Evolutionary conservation across 2,888 invertebrate genomes (phyloP), one percentile per base, ranked within the genome.

Genomic region (Chromoteleia sp.): DNA sequence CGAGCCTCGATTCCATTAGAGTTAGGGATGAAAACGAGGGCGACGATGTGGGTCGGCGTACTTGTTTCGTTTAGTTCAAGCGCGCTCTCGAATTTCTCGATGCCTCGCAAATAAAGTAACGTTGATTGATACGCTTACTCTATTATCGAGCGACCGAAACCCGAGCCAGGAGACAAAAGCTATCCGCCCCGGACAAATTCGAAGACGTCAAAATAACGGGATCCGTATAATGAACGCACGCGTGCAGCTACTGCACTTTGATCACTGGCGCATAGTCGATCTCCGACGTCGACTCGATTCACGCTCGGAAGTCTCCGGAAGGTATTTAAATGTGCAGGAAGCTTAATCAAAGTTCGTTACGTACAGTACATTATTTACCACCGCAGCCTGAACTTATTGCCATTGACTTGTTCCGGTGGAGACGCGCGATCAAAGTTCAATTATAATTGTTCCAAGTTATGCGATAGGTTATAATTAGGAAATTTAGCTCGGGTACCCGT

Each of bases 271-370:
- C 8, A 30, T 2, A 52, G 29, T 29, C 7, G 39, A 14, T 12
- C 17, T 43, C 29, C 7, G 10, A 14, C n/a, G 41, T 29, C 15
- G n/a, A 41, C 54, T n/a, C 30, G 15, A 54, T 67, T 67, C 17
- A 30, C 67, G 12, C 12, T 10, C 10, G 12, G 14, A 30, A 39
- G 30, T 67, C 29, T 30, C 2, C 67, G n/a, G 12, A 14, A 41
- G 67, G 17, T 36, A 54, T 36, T 67, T 67, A 67, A 67, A 67
- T 54, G 39, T 41, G 29, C 54, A 54, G 29, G 41, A 30, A 41
- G 54, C 45, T 68, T 56, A 56, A 68, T 68, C 68, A 68, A 68
- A 68, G 33, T 68, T 68, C 67, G 54, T 68, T 68, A 68, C 43
- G 10, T 12, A 8, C 10, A 8, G 41, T 68, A 29, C 68, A 56